These are phyloP conservation scores for Cephus nigrinus DNA, from an alignment of 2,888 invertebrate species.

Conservation along the genomic window DNA sequence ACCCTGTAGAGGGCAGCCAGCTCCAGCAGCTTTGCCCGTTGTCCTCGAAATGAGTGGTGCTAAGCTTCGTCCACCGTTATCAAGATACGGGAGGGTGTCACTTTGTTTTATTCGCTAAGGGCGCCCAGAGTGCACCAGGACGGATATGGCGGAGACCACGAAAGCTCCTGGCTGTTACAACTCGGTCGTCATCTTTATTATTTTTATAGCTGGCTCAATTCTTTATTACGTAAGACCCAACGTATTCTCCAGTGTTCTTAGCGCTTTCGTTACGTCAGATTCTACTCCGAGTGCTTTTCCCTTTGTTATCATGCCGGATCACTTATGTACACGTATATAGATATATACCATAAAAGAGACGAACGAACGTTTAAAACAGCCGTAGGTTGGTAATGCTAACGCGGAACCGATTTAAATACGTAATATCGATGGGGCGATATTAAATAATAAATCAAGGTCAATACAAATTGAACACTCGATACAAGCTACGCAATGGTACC, in stretches of 20 bases:
- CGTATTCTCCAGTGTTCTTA: not conserved
- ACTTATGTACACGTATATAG: not conserved
- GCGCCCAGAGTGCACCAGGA: not conserved
- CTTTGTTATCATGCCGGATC: not conserved
- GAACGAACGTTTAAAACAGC: not conserved
- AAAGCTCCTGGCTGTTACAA: slow-evolving; percentile 12
- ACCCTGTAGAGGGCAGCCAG: not conserved
- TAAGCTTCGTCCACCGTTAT: not conserved
- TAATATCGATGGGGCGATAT: not conserved
- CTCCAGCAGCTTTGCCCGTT: not conserved
- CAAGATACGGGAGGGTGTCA: not conserved
- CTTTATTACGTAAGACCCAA: too few relatives aligned
- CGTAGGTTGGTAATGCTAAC: not conserved
- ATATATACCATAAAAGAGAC: not conserved
- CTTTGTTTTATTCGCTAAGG: not conserved
- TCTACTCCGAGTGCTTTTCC: not conserved
- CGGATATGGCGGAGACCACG: slow-evolving; percentile 16
- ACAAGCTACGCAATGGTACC: not conserved
- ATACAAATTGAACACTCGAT: not conserved
- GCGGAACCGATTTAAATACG: not conserved
- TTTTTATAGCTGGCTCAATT: slow-evolving; percentile 23
- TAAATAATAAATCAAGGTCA: not conserved
- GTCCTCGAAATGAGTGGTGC: not conserved
- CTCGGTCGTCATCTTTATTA: slow-evolving; percentile 36
- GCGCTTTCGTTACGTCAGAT: not conserved